Conservation (phyloP, 2,113 vertebrate genomes). For the Diadophis punctatus region DNA sequence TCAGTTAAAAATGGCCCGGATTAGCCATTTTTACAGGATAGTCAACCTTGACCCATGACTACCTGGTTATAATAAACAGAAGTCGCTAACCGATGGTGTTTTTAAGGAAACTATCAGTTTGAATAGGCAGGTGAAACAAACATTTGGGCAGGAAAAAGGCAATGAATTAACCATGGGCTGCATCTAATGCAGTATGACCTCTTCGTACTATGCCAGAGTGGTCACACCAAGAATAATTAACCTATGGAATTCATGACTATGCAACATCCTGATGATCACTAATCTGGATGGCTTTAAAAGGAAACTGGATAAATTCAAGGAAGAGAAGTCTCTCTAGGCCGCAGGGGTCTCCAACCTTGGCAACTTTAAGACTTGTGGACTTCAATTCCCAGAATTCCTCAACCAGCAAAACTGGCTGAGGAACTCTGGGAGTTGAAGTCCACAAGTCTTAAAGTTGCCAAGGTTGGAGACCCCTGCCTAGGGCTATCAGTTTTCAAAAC, state of each 20-base stretch:
- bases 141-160: conserved; percentile 29
- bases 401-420: too few relatives aligned
- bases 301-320: neutral
- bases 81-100: conserved; percentile 70
- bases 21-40: conserved; percentile 70
- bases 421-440: too few relatives aligned
- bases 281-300: neutral
- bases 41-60: conserved; percentile 71
- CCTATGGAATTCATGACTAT: neutral
- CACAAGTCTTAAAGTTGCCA: too few relatives aligned
- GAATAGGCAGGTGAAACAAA: conserved; percentile 52
- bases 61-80: conserved; percentile 71
- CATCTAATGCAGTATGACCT: neutral
- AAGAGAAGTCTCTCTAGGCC: neutral
- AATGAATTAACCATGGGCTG: conserved; percentile 33
- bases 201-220: neutral
- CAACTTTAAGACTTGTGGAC: too few relatives aligned
- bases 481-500: neutral
- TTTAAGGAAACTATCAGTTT: conserved; percentile 63
- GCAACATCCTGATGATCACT: neutral
- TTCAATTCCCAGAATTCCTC: too few relatives aligned
- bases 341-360: too few relatives aligned
- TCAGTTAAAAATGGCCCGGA: conserved; percentile 66
- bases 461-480: too few relatives aligned
- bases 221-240: neutral